These are phyloP conservation scores for Cranoglanis bouderius DNA, from an alignment of 2,113 vertebrate genomes.

Conservation along the genomic window DNA sequence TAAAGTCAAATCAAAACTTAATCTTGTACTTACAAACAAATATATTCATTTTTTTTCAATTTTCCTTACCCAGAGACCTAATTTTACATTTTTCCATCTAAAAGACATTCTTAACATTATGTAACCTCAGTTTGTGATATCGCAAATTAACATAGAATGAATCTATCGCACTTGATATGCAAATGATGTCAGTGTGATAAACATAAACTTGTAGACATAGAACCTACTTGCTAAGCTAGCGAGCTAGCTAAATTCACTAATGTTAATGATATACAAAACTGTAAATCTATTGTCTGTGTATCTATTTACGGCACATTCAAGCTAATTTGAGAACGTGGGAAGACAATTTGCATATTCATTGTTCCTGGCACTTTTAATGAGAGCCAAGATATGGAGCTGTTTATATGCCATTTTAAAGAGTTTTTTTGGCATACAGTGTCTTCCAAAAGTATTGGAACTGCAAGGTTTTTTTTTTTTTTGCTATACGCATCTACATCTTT, in stretches of 20 bases:
- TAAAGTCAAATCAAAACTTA: neutral
- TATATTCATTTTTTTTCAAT: no score
- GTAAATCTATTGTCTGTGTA: neutral
- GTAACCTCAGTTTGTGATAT: neutral
- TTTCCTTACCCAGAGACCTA: no score
- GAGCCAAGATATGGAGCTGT: neutral
- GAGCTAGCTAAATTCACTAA: neutral
- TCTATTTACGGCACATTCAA: neutral
- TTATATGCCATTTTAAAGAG: neutral
- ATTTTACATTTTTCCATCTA: no score
- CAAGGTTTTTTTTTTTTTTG: neutral
- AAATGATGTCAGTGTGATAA: neutral
- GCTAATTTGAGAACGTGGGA: neutral
- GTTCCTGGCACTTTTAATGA: neutral
- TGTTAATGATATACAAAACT: neutral
- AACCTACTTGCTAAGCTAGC: neutral
- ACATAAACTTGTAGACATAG: neutral
- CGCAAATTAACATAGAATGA: neutral
- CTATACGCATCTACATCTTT: neutral
- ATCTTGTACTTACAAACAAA: neutral
- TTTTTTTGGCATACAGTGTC: neutral
- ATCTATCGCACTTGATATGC: neutral
- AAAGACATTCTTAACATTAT: neutral
- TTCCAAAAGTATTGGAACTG: neutral
- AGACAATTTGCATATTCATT: neutral